Percentiles rank a stretch among this genome's conserved stretches.
Conservation (phyloP, 2,797 vertebrate species). For the Leptatherina wallacei region DNA sequence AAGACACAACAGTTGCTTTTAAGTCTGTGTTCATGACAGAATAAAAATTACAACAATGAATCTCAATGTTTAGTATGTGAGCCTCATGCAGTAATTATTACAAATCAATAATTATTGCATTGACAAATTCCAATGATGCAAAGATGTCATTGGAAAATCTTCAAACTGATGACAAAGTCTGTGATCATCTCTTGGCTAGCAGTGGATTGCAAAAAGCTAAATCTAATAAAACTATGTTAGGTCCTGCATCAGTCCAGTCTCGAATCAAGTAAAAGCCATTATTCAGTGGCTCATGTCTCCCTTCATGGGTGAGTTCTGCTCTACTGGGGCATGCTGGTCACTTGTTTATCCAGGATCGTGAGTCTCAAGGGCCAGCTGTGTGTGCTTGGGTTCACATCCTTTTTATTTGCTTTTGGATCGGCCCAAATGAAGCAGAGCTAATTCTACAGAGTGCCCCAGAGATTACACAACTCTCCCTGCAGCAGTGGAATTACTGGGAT, state of each 20-base stretch:
- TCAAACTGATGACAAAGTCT: constrained; percentile 72
- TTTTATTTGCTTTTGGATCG: constrained; percentile 85
- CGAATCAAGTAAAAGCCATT: constrained; percentile 76
- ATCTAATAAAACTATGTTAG: constrained; percentile 82
- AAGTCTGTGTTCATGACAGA: constrained; percentile 21
- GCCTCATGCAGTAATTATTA: constrained; percentile 50
- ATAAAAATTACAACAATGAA: constrained; percentile 36
- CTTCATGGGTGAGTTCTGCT: constrained; percentile 68
- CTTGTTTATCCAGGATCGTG: constrained; percentile 85
- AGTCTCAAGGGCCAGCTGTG: constrained; percentile 86
- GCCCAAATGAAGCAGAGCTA: constrained; percentile 84
- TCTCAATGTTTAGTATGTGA: constrained; percentile 56
- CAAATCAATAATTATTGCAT: not conserved
- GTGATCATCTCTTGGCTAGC: constrained; percentile 63
- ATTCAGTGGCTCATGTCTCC: constrained; percentile 74
- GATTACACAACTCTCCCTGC: constrained; percentile 68
- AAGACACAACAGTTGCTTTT: constrained; percentile 10
- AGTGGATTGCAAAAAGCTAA: constrained; percentile 73
- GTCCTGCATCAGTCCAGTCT: constrained; percentile 67
- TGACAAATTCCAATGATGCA: constrained; percentile 51
- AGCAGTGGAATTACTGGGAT: constrained; percentile 46
- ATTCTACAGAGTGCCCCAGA: constrained; percentile 69
- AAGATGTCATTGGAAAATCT: constrained; percentile 67
- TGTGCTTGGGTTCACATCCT: constrained; percentile 76
- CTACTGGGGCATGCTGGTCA: constrained; percentile 75